phyloP scores from a whole-genome alignment of 2,888 invertebrate genomes.

The Acrobasis repandana region DNA sequence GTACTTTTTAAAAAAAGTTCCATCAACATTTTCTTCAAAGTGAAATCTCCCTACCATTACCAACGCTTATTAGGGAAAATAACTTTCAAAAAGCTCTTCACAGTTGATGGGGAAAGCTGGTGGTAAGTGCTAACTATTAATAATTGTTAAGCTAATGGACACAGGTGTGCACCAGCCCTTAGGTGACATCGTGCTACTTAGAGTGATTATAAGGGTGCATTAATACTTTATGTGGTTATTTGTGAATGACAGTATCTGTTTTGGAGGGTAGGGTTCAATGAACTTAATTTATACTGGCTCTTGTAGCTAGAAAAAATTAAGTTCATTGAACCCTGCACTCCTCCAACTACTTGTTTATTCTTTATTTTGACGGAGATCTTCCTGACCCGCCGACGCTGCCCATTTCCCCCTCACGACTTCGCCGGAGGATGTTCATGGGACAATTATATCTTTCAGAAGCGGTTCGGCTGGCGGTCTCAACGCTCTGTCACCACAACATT shows the following conservation, averaged over 20 bases:
- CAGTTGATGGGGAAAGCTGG: constrained; percentile 16
- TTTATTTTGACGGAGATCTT: too few species aligned
- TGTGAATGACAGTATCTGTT: neutral
- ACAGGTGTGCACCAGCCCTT: constrained; percentile 32
- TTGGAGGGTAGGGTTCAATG: neutral
- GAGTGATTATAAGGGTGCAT: constrained; percentile 29
- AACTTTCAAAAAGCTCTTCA: constrained; percentile 10
- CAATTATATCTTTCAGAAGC: too few species aligned
- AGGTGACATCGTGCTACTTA: constrained; percentile 28
- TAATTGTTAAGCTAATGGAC: constrained; percentile 30
- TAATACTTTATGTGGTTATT: constrained; percentile 18
- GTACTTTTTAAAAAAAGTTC: too few species aligned
- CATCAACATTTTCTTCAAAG: neutral
- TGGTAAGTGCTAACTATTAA: constrained; percentile 32
- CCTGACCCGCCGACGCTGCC: too few species aligned
- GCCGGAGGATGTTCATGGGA: too few species aligned
- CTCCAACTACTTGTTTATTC: too few species aligned
- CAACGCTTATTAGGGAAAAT: constrained; percentile 6
- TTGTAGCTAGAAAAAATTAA: too few species aligned
- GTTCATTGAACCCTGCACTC: too few species aligned
- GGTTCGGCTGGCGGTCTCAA: too few species aligned
- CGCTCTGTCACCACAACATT: too few species aligned
- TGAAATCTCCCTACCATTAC: neutral
- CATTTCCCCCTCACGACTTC: too few species aligned
- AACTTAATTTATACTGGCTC: neutral